Evolutionary conservation across 2,888 invertebrate genomes (phyloP), one percentile per base, ranked within the genome.

Genomic region (Dynastes hyllus): DNA sequence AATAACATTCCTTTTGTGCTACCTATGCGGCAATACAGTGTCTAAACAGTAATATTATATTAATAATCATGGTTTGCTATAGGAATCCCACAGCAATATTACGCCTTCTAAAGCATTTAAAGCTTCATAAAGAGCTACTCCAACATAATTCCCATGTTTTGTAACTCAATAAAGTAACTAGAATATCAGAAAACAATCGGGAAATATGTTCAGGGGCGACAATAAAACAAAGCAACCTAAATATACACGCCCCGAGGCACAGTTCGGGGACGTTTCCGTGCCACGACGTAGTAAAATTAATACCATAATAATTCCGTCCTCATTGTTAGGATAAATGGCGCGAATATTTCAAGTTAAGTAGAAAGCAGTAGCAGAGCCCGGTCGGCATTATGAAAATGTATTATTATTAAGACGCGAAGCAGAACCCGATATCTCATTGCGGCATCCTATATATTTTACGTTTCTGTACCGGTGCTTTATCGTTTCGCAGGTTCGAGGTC

Each of bases 401-500:
- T 45, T 45, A n/a, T 22, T 67, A 40, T 67, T 45, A n/a, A 29
- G 29, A 67, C 16, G 45, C 27, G 6, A 67, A 67, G 6, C 67
- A 9, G 40, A 37, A 37, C n/a, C 8, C 40, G 13, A 45, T 67
- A 67, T 67, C 27, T 66, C 16, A 37, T 11, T n/a, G 16, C 29
- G 50, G 50, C 53, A 40, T 77, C 58, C 51, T 55, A 53, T 6
- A 76, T 70, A 22, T 45, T 11, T 37, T 37, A 37, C 32, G 50
- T 78, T 50, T 45, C 67, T 58, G 45, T 45, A 45, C 45, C 11
- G n/a, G 53, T 63, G n/a, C 45, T 77, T 75, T 81, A 78, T 83
- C n/a, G 53, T 53, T 53, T 16, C 82, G 22, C 83, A 88, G 88
- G 87, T 82, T 82, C 84, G 40, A 84, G 87, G 45, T 69, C 80